Conservation (phyloP, 2,888 invertebrate species). For the Druceiella hillmani region DNA sequence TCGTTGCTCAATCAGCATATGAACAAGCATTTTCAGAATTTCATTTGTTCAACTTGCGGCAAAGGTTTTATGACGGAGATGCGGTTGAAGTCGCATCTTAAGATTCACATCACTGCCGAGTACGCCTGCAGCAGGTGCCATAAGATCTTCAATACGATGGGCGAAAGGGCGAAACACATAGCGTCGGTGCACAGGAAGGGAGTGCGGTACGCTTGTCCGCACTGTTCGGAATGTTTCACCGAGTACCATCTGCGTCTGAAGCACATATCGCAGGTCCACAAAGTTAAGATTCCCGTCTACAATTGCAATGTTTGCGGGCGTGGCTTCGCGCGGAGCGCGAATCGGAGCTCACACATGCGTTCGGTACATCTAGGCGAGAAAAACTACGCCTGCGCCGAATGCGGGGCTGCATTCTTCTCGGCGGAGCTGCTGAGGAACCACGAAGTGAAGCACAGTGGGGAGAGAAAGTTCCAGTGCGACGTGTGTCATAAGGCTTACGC, state of each 20-base stretch:
- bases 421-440: neutral
- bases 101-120: neutral
- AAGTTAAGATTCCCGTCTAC: conserved; percentile 6
- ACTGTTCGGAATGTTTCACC: conserved; percentile 6
- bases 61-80: neutral
- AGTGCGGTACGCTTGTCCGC: conserved; percentile 2
- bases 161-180: conserved; percentile 5
- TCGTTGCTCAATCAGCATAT: conserved; percentile 2
- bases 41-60: conserved; percentile 4
- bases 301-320: neutral
- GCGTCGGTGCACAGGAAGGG: conserved; percentile 6
- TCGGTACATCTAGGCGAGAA: neutral
- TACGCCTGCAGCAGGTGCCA: neutral
- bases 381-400: neutral
- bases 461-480: neutral
- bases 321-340: neutral
- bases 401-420: neutral
- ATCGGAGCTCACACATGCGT: neutral
- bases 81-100: neutral
- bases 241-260: conserved; percentile 8
- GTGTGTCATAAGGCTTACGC: neutral
- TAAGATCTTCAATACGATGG: neutral
- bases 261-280: conserved; percentile 8
- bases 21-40: conserved; percentile 5
- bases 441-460: neutral